Conservation (phyloP, 2,888 invertebrate genomes). For the Hyposoter dolosus region DNA sequence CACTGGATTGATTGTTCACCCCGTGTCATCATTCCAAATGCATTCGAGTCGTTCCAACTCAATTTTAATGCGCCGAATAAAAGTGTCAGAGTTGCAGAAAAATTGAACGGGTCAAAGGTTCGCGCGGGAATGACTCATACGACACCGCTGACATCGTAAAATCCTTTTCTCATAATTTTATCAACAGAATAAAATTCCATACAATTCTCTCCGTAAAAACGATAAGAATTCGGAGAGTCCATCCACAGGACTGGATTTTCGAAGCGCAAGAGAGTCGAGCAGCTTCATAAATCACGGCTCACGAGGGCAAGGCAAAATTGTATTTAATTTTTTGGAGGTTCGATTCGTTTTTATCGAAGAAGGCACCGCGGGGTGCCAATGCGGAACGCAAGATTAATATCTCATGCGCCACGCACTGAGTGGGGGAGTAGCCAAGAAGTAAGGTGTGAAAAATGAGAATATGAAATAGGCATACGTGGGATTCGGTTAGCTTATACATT, state of each 20-base stretch:
- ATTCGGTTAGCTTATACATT: constrained; percentile 62
- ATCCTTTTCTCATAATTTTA: background rate
- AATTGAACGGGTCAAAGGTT: background rate
- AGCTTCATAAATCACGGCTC: constrained; percentile 70
- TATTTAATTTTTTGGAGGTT: constrained; percentile 74
- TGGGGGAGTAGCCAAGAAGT: constrained; percentile 64
- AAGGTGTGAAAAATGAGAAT: constrained; percentile 74
- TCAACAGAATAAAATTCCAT: constrained; percentile 14
- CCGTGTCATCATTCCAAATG: constrained; percentile 39
- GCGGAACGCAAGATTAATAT: constrained; percentile 73
- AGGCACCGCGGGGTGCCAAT: constrained; percentile 69
- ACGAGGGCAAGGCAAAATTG: constrained; percentile 70
- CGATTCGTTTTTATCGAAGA: constrained; percentile 73
- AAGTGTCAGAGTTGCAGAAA: constrained; percentile 7
- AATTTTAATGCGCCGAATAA: background rate
- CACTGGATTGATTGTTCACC: constrained; percentile 31
- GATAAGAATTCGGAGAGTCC: constrained; percentile 49
- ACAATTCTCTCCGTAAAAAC: constrained; percentile 37
- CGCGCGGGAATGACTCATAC: background rate
- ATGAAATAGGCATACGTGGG: constrained; percentile 68
- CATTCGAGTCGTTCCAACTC: background rate
- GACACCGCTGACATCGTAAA: background rate
- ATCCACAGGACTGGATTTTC: constrained; percentile 53
- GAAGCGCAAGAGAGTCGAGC: constrained; percentile 60
- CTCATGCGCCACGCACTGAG: constrained; percentile 67